A percentile compares a stretch with the other conserved stretches of the same genome.
These are phyloP conservation scores for Pseudorhombus dupliciocellatus DNA, from an alignment of 2,113 vertebrate genomes.

Conservation along the genomic window DNA sequence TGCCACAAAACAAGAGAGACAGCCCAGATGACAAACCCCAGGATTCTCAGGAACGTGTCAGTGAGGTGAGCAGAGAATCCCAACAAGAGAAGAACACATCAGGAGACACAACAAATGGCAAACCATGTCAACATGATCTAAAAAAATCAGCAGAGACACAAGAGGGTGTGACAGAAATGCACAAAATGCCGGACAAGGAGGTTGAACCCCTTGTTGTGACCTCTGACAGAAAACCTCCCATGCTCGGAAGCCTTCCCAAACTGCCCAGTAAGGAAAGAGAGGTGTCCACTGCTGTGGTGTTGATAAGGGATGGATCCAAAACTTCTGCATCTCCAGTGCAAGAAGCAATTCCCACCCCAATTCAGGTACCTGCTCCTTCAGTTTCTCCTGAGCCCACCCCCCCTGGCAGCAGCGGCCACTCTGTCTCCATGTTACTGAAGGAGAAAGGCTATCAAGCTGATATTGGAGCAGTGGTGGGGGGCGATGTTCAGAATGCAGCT, in stretches of 20 bases:
- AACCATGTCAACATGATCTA: conserved; percentile 25
- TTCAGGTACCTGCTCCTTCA: conserved; percentile 36
- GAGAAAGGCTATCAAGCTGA: conserved; percentile 85
- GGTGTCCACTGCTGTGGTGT: conserved; percentile 77
- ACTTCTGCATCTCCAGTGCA: conserved; percentile 40
- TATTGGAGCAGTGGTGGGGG: conserved; percentile 78
- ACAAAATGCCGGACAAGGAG: conserved; percentile 34
- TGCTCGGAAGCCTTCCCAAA: conserved; percentile 69
- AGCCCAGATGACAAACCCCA: conserved; percentile 34
- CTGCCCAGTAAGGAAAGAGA: conserved; percentile 79
- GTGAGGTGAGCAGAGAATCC: conserved; percentile 29
- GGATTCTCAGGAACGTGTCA: conserved; percentile 16
- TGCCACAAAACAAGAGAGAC: neutral
- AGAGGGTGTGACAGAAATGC: conserved; percentile 26
- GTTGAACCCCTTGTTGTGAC: conserved; percentile 20
- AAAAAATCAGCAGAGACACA: conserved; percentile 35
- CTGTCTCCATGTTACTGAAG: conserved; percentile 82
- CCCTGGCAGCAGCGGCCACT: conserved; percentile 67
- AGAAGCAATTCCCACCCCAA: conserved; percentile 31
- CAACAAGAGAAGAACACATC: conserved; percentile 23
- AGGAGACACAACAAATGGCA: conserved; percentile 10
- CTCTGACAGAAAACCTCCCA: conserved; percentile 58
- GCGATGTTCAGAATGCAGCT: conserved; percentile 58
- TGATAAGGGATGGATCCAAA: conserved; percentile 72
- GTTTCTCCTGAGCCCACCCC: conserved; percentile 42